Evolutionary conservation across 2,113 vertebrate species (phyloP), one percentile per base, ranked within the genome.

Genomic region (Talpa occidentalis): DNA sequence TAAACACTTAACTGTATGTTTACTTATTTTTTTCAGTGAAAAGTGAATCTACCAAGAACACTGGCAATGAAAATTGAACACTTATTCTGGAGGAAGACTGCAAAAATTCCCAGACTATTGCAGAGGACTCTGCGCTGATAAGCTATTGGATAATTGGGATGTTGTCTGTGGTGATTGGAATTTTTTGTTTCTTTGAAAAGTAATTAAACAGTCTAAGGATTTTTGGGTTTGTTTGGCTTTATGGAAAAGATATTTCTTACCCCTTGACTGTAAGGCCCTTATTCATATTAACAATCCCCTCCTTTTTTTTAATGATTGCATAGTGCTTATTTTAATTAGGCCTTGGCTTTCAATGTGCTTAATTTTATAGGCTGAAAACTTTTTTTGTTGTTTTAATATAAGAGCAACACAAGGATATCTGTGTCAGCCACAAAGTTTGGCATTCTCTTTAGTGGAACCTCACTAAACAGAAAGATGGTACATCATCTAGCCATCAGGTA

Each of bases 1-100:
- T 95, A 97, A 97, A 93, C 97, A 97, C 95, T 79, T 94, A n/a
- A 87, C 91, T 97, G 24, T 89, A 90, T 98, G 60, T 74, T 96
- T 97, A 85, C 82, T 93, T 90, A 64, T 93, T 95, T 97, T 83
- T 35, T 73, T 37, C 26, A 99, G 98, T 97, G 97, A 96, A 95
- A 97, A 96, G 72, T 96, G 97, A 97, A 96, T 88, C 96, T 94
- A 84, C 96, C 82, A 94, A 97, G 93, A 97, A 95, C 62, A 88
- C 91, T 22, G 95, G 94, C 88, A 93, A 8, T 93, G 97, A 97
- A 97, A 96, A 93, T 64, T 98, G 96, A 88, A 95, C 93, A 59
- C 94, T 97, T 97, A 97, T 97, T 64, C 96, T 97, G 87, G 10
- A 96, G 83, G 98, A 98, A 97, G 98, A 98, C 95, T 97, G 96